A percentile compares a stretch with the other conserved stretches of the same genome.
These are phyloP conservation scores for Apaloderma vittatum DNA, from an alignment of 2,113 vertebrate genomes.

Conservation along the genomic window DNA sequence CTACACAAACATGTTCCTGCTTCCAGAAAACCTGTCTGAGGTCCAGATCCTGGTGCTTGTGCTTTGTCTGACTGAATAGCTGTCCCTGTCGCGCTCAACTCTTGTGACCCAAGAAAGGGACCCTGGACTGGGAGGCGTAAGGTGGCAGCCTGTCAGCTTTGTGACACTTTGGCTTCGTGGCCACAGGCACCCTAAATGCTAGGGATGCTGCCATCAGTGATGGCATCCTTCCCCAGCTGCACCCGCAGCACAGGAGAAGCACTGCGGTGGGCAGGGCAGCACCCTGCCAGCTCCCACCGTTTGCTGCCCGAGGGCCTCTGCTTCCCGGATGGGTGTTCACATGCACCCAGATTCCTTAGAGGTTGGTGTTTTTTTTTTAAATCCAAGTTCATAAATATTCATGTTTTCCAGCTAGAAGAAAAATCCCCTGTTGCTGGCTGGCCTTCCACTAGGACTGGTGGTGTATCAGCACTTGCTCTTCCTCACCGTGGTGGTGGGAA, in stretches of 20 bases:
- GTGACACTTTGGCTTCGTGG: background rate
- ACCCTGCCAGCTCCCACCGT: fast-evolving
- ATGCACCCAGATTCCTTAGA: background rate
- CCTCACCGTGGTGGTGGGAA: background rate
- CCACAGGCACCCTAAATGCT: background rate
- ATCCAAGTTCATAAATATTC: background rate
- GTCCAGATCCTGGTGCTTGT: background rate
- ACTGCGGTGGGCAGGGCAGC: background rate
- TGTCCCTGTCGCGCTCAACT: background rate
- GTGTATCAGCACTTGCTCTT: background rate
- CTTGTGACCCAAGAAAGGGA: background rate
- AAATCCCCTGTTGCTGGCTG: background rate
- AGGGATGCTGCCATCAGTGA: fast-evolving
- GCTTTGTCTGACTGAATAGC: background rate
- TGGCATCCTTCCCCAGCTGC: background rate
- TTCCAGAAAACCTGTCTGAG: fast-evolving
- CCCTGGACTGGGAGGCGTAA: background rate
- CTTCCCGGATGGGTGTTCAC: background rate
- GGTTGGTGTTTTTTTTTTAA: background rate
- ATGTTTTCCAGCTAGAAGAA: background rate
- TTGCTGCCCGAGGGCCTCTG: background rate
- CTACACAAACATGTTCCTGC: background rate
- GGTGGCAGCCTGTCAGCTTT: background rate
- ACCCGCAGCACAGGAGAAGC: background rate
- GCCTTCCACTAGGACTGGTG: background rate